A percentile compares a stretch with the other conserved stretches of the same genome.
These are phyloP conservation scores for Maccullochella peelii DNA, from an alignment of 2,113 vertebrate species.

Conservation along the genomic window DNA sequence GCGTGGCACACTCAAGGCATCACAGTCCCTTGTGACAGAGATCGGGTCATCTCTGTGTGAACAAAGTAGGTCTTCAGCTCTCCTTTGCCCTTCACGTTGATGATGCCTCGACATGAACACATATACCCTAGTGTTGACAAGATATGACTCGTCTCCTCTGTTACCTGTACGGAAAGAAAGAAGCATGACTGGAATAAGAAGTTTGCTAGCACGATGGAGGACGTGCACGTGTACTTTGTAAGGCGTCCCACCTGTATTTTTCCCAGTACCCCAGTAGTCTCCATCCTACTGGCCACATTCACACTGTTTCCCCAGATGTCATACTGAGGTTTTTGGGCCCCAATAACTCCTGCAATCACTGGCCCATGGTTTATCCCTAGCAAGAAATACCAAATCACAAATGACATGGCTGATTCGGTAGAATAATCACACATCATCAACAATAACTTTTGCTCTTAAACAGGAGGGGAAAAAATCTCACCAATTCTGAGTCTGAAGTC, in stretches of 20 bases:
- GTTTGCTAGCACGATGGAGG: not conserved
- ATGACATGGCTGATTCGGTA: not conserved
- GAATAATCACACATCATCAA: not conserved
- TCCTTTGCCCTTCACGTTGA: slow-evolving; percentile 98
- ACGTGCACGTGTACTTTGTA: not conserved
- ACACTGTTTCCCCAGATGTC: slow-evolving; percentile 99
- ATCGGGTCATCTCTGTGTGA: slow-evolving; percentile 96
- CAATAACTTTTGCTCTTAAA: no score
- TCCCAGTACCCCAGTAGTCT: slow-evolving; percentile 95
- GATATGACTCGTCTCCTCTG: slow-evolving; percentile 91
- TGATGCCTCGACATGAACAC: slow-evolving; percentile 95
- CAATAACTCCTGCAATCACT: slow-evolving; percentile 97
- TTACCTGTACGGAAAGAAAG: slow-evolving; percentile 81
- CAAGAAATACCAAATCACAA: slow-evolving; percentile 20
- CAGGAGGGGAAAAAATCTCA: slow-evolving; percentile 71
- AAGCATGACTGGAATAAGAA: not conserved
- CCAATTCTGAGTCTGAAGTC: slow-evolving; percentile 96
- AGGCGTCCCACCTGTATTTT: slow-evolving; percentile 92
- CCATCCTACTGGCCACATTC: slow-evolving; percentile 98
- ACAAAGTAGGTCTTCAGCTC: slow-evolving; percentile 97
- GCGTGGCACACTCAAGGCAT: slow-evolving; percentile 74
- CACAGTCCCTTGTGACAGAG: slow-evolving; percentile 91
- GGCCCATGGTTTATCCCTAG: slow-evolving; percentile 97
- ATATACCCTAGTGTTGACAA: slow-evolving; percentile 93
- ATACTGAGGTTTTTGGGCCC: slow-evolving; percentile 97